A percentile compares a stretch with the other conserved stretches of the same genome.
Conservation (phyloP, 1,140 invertebrate genomes). For the Drosophila asahinai region DNA sequence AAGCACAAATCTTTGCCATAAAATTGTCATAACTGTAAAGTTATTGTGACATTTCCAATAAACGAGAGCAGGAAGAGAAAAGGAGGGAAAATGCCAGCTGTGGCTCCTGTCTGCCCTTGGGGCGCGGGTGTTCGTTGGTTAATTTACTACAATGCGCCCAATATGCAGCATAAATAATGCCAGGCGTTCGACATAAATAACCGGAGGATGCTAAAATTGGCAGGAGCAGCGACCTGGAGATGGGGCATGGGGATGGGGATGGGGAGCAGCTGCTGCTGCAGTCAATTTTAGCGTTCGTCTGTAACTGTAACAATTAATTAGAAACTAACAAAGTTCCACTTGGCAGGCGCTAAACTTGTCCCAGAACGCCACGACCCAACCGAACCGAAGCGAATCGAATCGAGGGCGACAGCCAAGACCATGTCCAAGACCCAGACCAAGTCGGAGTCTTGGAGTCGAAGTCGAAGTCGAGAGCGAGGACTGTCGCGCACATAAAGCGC, state of each 20-base stretch:
- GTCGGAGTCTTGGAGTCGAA: constrained; percentile 3
- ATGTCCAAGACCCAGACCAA: constrained; percentile 4
- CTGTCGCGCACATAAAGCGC: constrained; percentile 80
- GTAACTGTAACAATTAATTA: constrained; percentile 83
- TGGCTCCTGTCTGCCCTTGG: constrained; percentile 13
- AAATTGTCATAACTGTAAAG: constrained; percentile 74
- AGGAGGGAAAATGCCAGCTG: constrained; percentile 50
- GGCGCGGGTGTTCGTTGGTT: constrained; percentile 45
- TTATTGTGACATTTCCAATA: constrained; percentile 71
- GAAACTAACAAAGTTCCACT: constrained; percentile 82
- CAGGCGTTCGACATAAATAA: constrained; percentile 76
- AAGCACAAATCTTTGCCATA: constrained; percentile 45
- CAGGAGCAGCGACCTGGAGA: constrained; percentile 18
- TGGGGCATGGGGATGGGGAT: background rate
- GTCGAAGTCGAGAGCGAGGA: constrained; percentile 45
- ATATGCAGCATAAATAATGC: constrained; percentile 82
- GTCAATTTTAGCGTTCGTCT: constrained; percentile 49
- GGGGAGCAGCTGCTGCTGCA: constrained; percentile 48
- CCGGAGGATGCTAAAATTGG: constrained; percentile 51
- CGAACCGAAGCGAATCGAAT: constrained; percentile 33
- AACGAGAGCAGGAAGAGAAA: constrained; percentile 36
- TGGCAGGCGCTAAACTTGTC: constrained; percentile 75
- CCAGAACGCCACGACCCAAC: constrained; percentile 26
- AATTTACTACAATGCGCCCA: constrained; percentile 76
- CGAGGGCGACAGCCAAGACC: constrained; percentile 33